Conservation (phyloP, 2,113 vertebrate species). For the Cinclus mexicanus region DNA sequence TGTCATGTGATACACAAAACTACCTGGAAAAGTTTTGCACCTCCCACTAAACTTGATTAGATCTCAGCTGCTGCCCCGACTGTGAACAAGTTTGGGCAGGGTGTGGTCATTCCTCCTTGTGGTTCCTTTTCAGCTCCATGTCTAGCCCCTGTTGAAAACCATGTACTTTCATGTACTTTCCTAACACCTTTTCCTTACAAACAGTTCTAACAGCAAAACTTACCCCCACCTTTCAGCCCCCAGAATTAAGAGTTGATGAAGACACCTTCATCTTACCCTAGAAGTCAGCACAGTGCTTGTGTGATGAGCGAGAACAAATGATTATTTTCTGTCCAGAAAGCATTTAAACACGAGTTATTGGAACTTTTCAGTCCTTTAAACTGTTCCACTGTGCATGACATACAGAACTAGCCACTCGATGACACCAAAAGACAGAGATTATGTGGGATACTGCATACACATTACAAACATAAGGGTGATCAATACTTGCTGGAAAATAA, state of each 20-base stretch:
- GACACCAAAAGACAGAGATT: neutral
- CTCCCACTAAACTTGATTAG: neutral
- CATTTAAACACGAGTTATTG: neutral
- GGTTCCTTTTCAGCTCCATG: neutral
- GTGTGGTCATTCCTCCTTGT: neutral
- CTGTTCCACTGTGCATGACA: neutral
- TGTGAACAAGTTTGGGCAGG: neutral
- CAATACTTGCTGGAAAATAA: neutral
- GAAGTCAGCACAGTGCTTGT: neutral
- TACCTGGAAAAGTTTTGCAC: neutral
- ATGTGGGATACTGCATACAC: neutral
- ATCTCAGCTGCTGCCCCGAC: neutral
- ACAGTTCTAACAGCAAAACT: neutral
- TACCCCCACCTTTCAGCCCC: rapidly evolving
- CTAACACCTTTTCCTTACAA: neutral
- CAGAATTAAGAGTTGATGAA: neutral
- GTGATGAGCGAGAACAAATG: neutral
- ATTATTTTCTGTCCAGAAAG: neutral
- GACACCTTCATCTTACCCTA: neutral
- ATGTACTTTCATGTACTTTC: neutral
- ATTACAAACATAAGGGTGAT: neutral
- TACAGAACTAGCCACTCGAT: neutral
- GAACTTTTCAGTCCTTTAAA: neutral
- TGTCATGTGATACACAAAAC: neutral
- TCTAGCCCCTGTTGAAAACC: neutral